Conservation (phyloP, 2,888 invertebrate species). For the Tetramorium bicarinatum region DNA sequence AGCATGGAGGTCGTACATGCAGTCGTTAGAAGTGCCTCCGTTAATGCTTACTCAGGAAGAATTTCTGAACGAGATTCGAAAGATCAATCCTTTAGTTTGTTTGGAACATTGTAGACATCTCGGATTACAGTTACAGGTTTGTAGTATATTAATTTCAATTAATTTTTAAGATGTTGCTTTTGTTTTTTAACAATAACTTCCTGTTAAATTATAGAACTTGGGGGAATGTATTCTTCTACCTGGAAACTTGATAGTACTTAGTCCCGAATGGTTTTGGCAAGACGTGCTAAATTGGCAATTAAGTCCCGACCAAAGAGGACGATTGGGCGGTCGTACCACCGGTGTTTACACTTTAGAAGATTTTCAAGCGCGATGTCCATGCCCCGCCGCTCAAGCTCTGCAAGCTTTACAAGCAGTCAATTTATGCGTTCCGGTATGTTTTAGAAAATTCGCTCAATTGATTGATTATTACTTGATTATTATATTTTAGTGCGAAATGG, state of each 20-base stretch:
- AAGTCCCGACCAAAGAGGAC: conserved; percentile 87
- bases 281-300: conserved; percentile 90
- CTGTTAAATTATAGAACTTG: conserved; percentile 86
- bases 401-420: conserved; percentile 91
- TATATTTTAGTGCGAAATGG: conserved; percentile 89
- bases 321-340: conserved; percentile 87
- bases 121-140: conserved; percentile 83
- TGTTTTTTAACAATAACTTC: neutral
- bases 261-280: conserved; percentile 90
- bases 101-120: conserved; percentile 84
- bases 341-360: conserved; percentile 92
- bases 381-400: conserved; percentile 90
- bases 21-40: conserved; percentile 83
- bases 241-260: conserved; percentile 89
- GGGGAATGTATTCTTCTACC: conserved; percentile 87
- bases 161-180: neutral
- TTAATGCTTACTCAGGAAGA: conserved; percentile 82
- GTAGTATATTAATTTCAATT: neutral
- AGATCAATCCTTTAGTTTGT: conserved; percentile 84
- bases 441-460: conserved; percentile 42
- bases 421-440: conserved; percentile 89
- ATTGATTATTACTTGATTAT: conserved; percentile 25
- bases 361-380: conserved; percentile 91
- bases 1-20: conserved; percentile 82
- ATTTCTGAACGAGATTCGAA: conserved; percentile 82